Evolutionary conservation across 2,888 invertebrate species (phyloP), one percentile per base, ranked within the genome.

Genomic region (Oxycera nigricornis): DNA sequence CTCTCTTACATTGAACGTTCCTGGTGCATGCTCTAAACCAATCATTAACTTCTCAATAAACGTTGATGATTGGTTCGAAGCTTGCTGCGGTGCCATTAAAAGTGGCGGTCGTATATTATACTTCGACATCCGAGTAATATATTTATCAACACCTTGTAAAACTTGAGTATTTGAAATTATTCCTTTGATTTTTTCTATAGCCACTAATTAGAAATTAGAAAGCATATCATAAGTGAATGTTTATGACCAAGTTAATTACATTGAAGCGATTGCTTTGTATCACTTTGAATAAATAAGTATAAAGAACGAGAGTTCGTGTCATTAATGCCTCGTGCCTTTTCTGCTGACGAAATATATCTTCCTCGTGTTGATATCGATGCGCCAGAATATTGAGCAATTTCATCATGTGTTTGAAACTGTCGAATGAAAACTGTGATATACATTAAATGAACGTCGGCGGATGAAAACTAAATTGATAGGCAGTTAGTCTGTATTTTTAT

Each of bases 1-100:
- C 78, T 90, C 90, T 82, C 91, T 89, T 79, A 93, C 89, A 83
- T 93, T 92, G 83, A 93, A 94, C 77, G 89, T 88, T 77, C 90
- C 89, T 30, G 93, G 92, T 70, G 92, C 91, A 87, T 91, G 90
- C 80, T 94, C 93, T 79, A 94, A 86, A 50, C 93, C 93, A 79
- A 93, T 89, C 80, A 91, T 91, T 78, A 94, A 89, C 86, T 93
- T 93, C 83, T 94, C 93, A 83, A 78, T 77, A 41, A 79, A 78
- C 30, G 78, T 73, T 24, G 78, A 55, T 59, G 75, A 76, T 59
- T 73, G 75, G 46, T 30, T 70, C 7, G 30, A 6, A 73, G 65
- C 7, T 72, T 75, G 59, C 67, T 76, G 74, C 39, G 74, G 59
- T 62, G 74, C 75, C 74, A 75, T 76, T 57, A 70, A 14, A 72